These are phyloP conservation scores for Antechinus stuartii DNA, from an alignment of 2,113 vertebrate genomes.

Conservation along the genomic window DNA sequence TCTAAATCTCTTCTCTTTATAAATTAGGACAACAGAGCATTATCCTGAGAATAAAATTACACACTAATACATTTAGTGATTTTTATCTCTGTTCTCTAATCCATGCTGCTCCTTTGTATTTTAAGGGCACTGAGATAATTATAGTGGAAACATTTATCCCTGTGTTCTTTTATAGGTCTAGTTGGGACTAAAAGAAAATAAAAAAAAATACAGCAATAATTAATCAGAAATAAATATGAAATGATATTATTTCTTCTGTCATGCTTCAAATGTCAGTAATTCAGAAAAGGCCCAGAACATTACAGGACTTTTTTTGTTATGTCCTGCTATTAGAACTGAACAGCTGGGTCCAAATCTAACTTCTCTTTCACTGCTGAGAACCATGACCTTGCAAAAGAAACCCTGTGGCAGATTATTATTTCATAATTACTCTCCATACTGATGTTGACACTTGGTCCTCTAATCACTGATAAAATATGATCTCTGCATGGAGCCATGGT, in stretches of 20 bases:
- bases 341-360: slow-evolving; percentile 38
- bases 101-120: background rate
- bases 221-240: slow-evolving; percentile 29
- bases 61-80: background rate
- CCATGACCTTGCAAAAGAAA: slow-evolving; percentile 47
- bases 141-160: slow-evolving; percentile 39
- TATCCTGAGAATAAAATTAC: background rate
- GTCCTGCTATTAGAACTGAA: background rate
- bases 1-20: background rate
- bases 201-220: background rate
- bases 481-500: background rate
- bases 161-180: slow-evolving; percentile 42
- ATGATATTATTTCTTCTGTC: slow-evolving; percentile 27
- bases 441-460: slow-evolving; percentile 27
- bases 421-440: slow-evolving; percentile 52
- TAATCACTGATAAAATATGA: background rate
- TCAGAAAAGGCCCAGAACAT: background rate
- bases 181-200: slow-evolving; percentile 33
- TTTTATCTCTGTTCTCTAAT: slow-evolving; percentile 21
- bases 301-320: background rate
- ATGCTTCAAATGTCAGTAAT: background rate
- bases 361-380: slow-evolving; percentile 38
- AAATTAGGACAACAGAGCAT: background rate
- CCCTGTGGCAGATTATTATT: slow-evolving; percentile 14
- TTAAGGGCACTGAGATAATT: slow-evolving; percentile 41